Conservation (phyloP, 2,113 vertebrate species). For the Proteles cristata region DNA sequence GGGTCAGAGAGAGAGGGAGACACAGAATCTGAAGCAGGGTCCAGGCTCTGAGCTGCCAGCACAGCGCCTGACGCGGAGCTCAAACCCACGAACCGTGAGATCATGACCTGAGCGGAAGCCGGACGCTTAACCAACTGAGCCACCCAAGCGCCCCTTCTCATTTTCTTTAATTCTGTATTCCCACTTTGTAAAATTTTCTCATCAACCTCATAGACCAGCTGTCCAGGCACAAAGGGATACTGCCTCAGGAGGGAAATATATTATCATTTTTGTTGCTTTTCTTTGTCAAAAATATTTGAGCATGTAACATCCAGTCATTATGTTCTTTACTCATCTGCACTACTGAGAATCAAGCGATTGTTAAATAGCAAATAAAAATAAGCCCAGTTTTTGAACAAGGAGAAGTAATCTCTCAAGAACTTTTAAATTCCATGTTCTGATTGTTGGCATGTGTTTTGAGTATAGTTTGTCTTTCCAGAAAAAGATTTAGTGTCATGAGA, state of each 20-base stretch:
- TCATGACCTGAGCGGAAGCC: too few relatives aligned
- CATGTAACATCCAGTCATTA: neutral
- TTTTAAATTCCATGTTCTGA: neutral
- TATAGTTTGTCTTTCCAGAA: neutral
- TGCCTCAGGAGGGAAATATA: neutral
- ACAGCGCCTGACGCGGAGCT: too few relatives aligned
- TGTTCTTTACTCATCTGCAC: neutral
- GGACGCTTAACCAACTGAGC: too few relatives aligned
- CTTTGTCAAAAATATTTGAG: neutral
- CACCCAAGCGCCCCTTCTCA: neutral
- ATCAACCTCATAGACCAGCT: neutral
- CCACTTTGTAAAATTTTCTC: neutral
- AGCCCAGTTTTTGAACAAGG: neutral
- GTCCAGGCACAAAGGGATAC: neutral
- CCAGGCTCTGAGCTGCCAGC: too few relatives aligned
- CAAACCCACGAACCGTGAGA: too few relatives aligned
- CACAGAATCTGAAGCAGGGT: too few relatives aligned
- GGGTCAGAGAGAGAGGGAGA: too few relatives aligned
- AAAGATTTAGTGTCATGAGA: neutral
- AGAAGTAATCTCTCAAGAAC: neutral
- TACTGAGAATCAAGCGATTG: neutral
- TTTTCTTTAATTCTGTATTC: neutral
- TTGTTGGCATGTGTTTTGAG: neutral
- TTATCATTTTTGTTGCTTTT: neutral
- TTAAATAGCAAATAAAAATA: conserved; percentile 20